Evolutionary conservation across 2,888 invertebrate genomes (phyloP), one percentile per base, ranked within the genome.

Genomic region (Cryptocheilus praepositus): DNA sequence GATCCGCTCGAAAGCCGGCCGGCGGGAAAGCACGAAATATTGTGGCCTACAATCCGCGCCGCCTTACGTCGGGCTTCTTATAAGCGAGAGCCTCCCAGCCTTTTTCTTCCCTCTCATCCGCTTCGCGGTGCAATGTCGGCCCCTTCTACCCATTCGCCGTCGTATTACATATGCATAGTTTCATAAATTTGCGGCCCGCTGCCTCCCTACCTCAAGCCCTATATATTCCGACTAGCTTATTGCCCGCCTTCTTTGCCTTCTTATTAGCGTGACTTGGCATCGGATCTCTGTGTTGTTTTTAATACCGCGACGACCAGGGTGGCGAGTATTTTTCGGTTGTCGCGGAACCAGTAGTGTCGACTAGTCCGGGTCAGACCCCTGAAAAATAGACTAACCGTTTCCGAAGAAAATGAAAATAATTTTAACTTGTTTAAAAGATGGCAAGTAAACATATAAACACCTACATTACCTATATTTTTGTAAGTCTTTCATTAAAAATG

Each of bases 111-210:
- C n/a, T 49, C 8, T n/a, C n/a, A 18, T 5, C 49, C 36, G 36
- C 36, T 36, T 11, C 7, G 11, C 25, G 25, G 25, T 25, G 36
- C 36, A 36, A 36, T 36, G 36, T 36, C 36, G 25, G 25, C 25
- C 22, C 61, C 45, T 61, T 61, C 59, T 54, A 11, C 36, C 36
- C 36, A 36, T 36, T 36, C 36, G 4, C 36, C 36, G 36, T 36
- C 61, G 62, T 73, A 83, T 83, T 82, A 83, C 80, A 76, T 81
- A 83, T 84, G 83, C 83, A 84, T 83, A 80, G 84, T 83, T 84
- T 82, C 83, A 82, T 83, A 83, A 84, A 84, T 84, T 79, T 71
- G 72, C 55, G 49, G 57, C 36, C 11, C 36, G 36, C 36, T 36
- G 36, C 36, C 36, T 36, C 11, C 36, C 36, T 11, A 5, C 7